Percentiles rank a stretch among this genome's conserved stretches.
Evolutionary conservation across 2,797 vertebrate genomes (phyloP).

Genomic region (Enteromius mattozi): DNA sequence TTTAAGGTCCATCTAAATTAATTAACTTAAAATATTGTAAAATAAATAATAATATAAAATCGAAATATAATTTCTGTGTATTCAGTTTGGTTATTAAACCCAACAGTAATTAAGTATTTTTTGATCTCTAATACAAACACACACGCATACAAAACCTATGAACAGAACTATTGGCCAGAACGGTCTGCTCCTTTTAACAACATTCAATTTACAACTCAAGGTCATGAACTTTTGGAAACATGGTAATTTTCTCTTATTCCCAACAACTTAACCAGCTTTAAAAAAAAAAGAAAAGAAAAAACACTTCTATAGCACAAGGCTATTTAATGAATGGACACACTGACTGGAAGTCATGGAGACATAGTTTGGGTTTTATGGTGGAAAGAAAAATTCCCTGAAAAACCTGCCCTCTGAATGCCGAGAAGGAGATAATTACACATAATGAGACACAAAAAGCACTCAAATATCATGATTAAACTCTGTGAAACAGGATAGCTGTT

Average conservation of each 20-base stretch:
- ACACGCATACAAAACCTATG: background rate
- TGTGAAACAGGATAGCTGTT: slow-evolving; percentile 38
- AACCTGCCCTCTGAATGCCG: slow-evolving; percentile 11
- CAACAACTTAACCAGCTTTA: background rate
- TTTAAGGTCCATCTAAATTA: background rate
- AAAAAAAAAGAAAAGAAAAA: background rate
- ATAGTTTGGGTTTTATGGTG: slow-evolving; percentile 21
- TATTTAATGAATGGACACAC: slow-evolving; percentile 22
- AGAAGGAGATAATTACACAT: slow-evolving; percentile 44
- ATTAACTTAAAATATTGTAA: background rate
- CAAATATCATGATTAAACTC: slow-evolving; percentile 45
- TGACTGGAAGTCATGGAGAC: slow-evolving; percentile 32
- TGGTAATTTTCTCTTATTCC: background rate
- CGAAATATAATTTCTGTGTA: background rate
- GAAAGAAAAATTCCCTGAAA: slow-evolving; percentile 38
- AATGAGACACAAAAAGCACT: slow-evolving; percentile 47
- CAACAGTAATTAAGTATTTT: background rate
- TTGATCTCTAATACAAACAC: background rate
- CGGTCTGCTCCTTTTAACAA: background rate
- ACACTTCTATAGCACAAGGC: background rate
- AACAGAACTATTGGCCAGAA: background rate
- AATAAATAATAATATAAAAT: background rate
- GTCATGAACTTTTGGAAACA: background rate
- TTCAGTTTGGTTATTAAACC: background rate
- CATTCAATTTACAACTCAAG: background rate